These are phyloP conservation scores for Cosmorhoe ocellata DNA, from an alignment of 2,888 invertebrate species.

Conservation along the genomic window DNA sequence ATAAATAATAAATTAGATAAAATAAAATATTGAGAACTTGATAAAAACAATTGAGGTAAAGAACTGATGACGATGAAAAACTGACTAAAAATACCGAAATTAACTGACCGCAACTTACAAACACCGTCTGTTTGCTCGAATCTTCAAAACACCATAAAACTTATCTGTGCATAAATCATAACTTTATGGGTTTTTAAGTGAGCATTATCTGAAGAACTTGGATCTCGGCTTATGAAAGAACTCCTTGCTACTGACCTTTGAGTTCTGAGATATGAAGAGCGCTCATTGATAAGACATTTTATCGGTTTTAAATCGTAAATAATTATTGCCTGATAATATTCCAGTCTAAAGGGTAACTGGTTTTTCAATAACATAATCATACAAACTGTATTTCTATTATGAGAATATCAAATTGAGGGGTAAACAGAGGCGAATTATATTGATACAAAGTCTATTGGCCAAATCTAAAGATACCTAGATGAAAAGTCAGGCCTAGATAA, in stretches of 20 bases:
- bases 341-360: too few species aligned
- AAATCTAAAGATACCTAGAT: too few species aligned
- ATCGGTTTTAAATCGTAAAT: constrained; percentile 19
- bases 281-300: constrained; percentile 22
- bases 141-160: constrained; percentile 38
- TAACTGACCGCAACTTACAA: constrained; percentile 8
- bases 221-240: constrained; percentile 49
- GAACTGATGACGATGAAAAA: too few species aligned
- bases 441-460: too few species aligned
- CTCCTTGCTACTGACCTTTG: constrained; percentile 52
- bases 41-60: too few species aligned
- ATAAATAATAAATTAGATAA: too few species aligned
- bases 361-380: too few species aligned
- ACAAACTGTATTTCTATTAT: too few species aligned
- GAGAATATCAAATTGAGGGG: too few species aligned
- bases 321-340: constrained; percentile 9
- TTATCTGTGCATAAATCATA: constrained; percentile 73
- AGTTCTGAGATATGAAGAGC: constrained; percentile 55
- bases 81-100: neutral
- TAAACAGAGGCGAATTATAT: too few species aligned
- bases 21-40: too few species aligned
- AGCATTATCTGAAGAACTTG: constrained; percentile 65
- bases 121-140: constrained; percentile 20
- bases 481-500: too few species aligned
- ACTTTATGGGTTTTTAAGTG: constrained; percentile 71